Base-by-base conservation (phyloP, 92 coral and sea anemone genomes). In the Galaxea fascicularis region DNA sequence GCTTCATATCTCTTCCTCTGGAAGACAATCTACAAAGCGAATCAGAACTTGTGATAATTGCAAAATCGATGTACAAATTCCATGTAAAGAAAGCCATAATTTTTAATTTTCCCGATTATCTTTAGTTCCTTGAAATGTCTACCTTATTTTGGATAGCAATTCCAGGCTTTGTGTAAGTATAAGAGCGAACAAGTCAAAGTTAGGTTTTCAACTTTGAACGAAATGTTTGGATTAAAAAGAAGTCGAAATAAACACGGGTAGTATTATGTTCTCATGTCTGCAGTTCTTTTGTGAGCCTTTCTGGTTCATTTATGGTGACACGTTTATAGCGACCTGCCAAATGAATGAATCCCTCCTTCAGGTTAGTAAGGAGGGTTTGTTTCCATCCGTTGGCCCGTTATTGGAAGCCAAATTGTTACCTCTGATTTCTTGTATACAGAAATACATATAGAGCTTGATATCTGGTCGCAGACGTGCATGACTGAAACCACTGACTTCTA, bases 141-240 rank as follows among this genome's bases (percentile, higher is more conserved):
- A 47, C 47, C 35, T 14, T 54, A 77, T 77, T 62, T 77, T 64
- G 30, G 60, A 26, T 26, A 46, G 62, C 6, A 60, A 16, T 17
- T 46, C 73, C 45, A 26, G 73, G 49, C 59, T 79, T 79, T 13
- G 56, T 80, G 74, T 80, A 65, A 80, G 49, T 65, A 80, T 54
- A 56, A 29, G 52, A 51, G 47, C 31, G 52, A 52, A 21, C 56
- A n/a, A 69, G 28, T 41, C 30, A 35, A 52, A 39, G 69, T 25
- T 71, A 10, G 54, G 78, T 57, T 70, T 70, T 39, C 56, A 17
- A 69, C 68, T 82, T 69, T 44, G 69, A 69, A 53, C 30, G 75
- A 51, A 71, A n/a, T 69, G 69, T 82, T 70, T 82, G 49, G 59
- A 69, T 15, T 31, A 24, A 58, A 69, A 80, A 56, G 52, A 30